These are phyloP conservation scores for Gandaritis pyraliata DNA, from an alignment of 2,888 invertebrate genomes.

Conservation along the genomic window DNA sequence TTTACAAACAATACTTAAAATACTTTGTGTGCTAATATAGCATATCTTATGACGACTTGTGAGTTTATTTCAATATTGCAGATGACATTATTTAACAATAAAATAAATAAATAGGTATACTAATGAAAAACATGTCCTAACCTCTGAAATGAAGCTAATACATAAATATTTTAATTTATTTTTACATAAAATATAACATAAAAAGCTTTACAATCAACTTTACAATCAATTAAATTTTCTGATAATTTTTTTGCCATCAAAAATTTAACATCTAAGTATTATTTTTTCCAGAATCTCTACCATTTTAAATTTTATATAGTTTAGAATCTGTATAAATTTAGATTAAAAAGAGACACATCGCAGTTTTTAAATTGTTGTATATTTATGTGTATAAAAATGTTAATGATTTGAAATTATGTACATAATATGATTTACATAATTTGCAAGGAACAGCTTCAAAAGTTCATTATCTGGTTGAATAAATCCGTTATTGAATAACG, in stretches of 20 bases:
- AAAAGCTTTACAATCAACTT: constrained; percentile 14
- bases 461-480: constrained; percentile 5
- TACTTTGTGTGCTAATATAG: constrained; percentile 38
- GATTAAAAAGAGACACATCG: background rate
- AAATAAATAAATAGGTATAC: constrained; percentile 27
- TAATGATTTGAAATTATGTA: too few species aligned
- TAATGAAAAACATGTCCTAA: constrained; percentile 9
- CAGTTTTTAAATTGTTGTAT: constrained; percentile 2
- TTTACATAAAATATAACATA: constrained; percentile 16
- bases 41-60: constrained; percentile 14
- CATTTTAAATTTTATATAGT: background rate
- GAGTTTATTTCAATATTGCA: constrained; percentile 20
- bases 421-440: background rate
- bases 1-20: constrained; percentile 31
- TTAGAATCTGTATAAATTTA: background rate
- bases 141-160: constrained; percentile 19
- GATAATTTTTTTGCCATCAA: too few species aligned
- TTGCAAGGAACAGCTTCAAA: background rate
- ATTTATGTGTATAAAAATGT: too few species aligned
- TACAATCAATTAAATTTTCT: background rate
- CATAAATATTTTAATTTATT: constrained; percentile 2
- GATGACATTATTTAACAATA: constrained; percentile 11
- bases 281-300: background rate
- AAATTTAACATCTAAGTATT: too few species aligned
- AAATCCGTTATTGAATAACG: constrained; percentile 17